Evolutionary conservation across 2,113 vertebrate genomes (phyloP).

Genomic region (Atherinomorus stipes): DNA sequence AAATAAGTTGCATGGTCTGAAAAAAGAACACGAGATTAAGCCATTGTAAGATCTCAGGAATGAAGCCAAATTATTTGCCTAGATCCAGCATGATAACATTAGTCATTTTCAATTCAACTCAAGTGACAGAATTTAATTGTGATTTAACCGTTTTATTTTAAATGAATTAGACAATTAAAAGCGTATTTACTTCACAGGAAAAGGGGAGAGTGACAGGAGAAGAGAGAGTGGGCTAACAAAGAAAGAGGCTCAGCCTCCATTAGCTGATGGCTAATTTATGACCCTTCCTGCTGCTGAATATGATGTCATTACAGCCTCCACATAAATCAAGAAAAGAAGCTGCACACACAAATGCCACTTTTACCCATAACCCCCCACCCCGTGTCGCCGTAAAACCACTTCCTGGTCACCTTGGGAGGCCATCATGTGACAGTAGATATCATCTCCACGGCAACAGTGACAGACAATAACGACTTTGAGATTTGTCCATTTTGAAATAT

Average conservation of each 20-base stretch:
- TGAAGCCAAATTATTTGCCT: background rate
- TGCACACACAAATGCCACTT: slow-evolving; percentile 39
- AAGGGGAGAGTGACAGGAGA: slow-evolving; percentile 6
- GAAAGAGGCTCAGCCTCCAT: slow-evolving; percentile 63
- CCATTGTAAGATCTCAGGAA: background rate
- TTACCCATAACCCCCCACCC: slow-evolving; percentile 41
- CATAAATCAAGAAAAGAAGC: slow-evolving; percentile 75
- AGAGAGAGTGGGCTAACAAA: slow-evolving; percentile 54
- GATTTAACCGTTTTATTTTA: background rate
- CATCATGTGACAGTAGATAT: slow-evolving; percentile 65
- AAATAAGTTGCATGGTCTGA: background rate
- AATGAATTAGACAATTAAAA: slow-evolving; percentile 28
- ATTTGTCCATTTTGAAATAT: slow-evolving; percentile 54
- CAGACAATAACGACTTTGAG: slow-evolving; percentile 61
- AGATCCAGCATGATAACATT: background rate
- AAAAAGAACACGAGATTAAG: background rate
- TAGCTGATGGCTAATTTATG: slow-evolving; percentile 76
- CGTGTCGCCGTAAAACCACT: slow-evolving; percentile 54
- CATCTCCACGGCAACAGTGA: slow-evolving; percentile 60
- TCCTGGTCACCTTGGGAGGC: slow-evolving; percentile 82
- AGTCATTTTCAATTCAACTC: background rate
- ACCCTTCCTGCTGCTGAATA: slow-evolving; percentile 59
- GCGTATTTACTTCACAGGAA: slow-evolving; percentile 24
- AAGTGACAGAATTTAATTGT: background rate
- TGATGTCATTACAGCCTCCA: slow-evolving; percentile 78